Evolutionary conservation across 2,797 vertebrate species (phyloP).

Genomic region (Pyrocephalus nanus): DNA sequence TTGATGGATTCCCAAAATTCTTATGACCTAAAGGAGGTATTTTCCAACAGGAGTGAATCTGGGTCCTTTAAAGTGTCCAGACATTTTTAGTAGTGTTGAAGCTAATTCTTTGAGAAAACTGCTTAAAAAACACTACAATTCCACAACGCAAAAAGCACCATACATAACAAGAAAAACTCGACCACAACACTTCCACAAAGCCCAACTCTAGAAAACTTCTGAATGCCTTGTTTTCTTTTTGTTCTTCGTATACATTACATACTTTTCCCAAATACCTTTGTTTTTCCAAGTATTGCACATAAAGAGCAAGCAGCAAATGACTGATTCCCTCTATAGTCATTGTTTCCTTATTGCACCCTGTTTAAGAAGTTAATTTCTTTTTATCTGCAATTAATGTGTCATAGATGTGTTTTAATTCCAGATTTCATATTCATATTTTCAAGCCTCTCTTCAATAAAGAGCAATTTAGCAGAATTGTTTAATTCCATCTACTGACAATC

Average conservation of each 20-base stretch:
- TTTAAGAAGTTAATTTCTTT: conserved; percentile 28
- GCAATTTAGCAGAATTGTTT: conserved; percentile 26
- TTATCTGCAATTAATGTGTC: conserved; percentile 41
- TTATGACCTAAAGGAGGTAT: neutral
- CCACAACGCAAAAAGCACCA: neutral
- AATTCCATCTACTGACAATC: conserved; percentile 44
- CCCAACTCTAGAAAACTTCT: neutral
- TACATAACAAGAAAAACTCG: neutral
- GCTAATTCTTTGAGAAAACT: neutral
- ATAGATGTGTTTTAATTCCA: conserved; percentile 3
- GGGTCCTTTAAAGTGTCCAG: neutral
- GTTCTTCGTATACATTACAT: neutral
- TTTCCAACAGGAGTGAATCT: neutral
- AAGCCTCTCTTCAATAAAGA: neutral
- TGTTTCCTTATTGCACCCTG: neutral
- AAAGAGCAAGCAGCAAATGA: neutral
- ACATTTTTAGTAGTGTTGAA: neutral
- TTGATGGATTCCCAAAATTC: neutral
- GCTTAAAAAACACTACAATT: neutral
- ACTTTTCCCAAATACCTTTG: neutral
- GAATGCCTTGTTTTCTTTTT: neutral
- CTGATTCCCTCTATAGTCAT: neutral
- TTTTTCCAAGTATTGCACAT: neutral
- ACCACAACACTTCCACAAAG: neutral
- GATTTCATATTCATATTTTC: conserved; percentile 50